Evolutionary conservation across 53 echinoderm and acorn worm species (phyloP).

Genomic region (Arbacia lixula): DNA sequence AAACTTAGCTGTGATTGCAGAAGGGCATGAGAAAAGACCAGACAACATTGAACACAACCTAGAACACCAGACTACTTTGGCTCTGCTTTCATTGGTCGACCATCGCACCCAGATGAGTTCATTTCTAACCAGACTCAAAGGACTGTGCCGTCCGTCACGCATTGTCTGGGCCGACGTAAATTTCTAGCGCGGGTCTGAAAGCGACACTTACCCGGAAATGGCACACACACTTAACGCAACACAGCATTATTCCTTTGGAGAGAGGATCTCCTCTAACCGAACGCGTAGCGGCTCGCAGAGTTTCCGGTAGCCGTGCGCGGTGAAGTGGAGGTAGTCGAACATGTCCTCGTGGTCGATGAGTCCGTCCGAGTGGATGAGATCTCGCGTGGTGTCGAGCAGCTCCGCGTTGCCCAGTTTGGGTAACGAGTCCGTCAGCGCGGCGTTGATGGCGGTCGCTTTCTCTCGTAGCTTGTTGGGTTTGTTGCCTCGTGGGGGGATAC

Average conservation of each 20-base stretch:
- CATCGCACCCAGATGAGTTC: too few species aligned
- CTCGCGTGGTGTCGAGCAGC: conserved; percentile 60
- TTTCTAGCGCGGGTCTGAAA: too few species aligned
- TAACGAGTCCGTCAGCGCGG: conserved; percentile 51
- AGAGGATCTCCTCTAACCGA: conserved; percentile 70
- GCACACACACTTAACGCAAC: too few species aligned
- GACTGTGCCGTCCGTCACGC: too few species aligned
- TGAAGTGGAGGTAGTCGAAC: conserved; percentile 90
- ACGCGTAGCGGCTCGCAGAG: conserved; percentile 75
- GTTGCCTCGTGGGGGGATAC: conserved; percentile 84
- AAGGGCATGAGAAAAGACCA: too few species aligned
- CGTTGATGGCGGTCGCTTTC: conserved; percentile 77
- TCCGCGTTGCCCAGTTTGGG: conserved; percentile 68
- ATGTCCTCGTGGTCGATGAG: conserved; percentile 78
- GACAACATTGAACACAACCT: too few species aligned
- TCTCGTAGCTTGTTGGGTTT: conserved; percentile 84
- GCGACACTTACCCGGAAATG: too few species aligned
- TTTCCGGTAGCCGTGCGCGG: conserved; percentile 78
- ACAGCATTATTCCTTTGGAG: background rate
- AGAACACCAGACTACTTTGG: too few species aligned
- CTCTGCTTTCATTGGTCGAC: too few species aligned
- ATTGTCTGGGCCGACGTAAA: too few species aligned
- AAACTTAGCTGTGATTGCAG: too few species aligned
- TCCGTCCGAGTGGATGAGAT: conserved; percentile 82
- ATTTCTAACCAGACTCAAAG: too few species aligned